Conservation (phyloP, 2,113 vertebrate genomes). For the Tursiops truncatus region DNA sequence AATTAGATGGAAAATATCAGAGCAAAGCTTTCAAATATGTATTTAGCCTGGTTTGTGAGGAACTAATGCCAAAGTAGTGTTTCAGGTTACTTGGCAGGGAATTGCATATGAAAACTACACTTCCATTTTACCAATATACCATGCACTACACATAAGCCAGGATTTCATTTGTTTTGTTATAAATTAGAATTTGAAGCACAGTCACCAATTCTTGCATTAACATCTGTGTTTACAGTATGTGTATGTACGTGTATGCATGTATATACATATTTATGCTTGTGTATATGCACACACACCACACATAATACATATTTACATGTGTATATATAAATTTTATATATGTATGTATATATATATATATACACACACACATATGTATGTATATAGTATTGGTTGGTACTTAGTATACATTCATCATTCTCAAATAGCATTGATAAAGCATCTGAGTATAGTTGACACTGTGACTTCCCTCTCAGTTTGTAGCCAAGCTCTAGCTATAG, state of each 20-base stretch:
- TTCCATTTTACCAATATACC: neutral
- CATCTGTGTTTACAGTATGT: neutral
- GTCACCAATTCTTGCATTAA: neutral
- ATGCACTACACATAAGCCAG: neutral
- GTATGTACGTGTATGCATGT: neutral
- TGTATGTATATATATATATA: neutral
- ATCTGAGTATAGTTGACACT: neutral
- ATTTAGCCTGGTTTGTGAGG: neutral
- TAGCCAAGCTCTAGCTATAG: neutral
- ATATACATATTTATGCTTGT: neutral
- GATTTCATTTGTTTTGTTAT: neutral
- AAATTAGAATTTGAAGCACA: conserved; percentile 1
- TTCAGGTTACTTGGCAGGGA: conserved; percentile 26
- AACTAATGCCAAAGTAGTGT: neutral
- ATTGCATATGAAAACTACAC: neutral
- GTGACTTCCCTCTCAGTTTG: neutral
- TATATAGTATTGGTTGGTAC: neutral
- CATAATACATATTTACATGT: neutral
- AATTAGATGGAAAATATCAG: conserved; percentile 1
- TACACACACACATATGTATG: neutral
- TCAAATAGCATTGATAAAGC: neutral
- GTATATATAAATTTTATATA: neutral
- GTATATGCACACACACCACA: neutral
- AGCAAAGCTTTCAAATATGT: conserved; percentile 6
- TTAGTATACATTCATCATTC: neutral